These are phyloP conservation scores for Leucophenga montana DNA, from an alignment of 2,888 invertebrate genomes.

Conservation along the genomic window DNA sequence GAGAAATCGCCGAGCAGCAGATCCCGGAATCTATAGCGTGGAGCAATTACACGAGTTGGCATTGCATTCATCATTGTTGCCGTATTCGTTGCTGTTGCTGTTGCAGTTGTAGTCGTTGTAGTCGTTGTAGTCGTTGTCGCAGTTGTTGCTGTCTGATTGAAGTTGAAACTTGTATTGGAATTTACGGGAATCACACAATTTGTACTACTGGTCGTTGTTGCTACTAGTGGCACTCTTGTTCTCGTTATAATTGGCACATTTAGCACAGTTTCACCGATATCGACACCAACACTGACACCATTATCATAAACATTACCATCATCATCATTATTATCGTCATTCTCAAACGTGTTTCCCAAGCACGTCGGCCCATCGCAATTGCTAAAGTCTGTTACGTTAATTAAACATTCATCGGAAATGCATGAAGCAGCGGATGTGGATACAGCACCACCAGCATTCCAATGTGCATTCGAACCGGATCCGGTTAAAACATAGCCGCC, in stretches of 20 bases:
- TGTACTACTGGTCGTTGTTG: constrained; percentile 27
- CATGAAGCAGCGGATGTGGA: not conserved
- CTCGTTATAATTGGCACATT: constrained; percentile 51
- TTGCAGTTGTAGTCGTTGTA: constrained; percentile 38
- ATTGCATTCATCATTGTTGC: constrained; percentile 42
- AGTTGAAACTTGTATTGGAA: constrained; percentile 34
- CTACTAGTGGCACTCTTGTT: constrained; percentile 33
- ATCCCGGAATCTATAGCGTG: constrained; percentile 84
- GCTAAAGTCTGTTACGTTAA: constrained; percentile 67
- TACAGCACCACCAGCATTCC: constrained; percentile 56
- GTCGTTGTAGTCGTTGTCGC: constrained; percentile 40
- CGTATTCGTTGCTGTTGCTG: constrained; percentile 46
- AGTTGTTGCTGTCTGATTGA: constrained; percentile 38
- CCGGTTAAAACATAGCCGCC: constrained; percentile 70
- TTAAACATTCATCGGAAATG: constrained; percentile 64
- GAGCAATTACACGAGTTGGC: constrained; percentile 73
- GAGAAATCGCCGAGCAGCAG: constrained; percentile 85
- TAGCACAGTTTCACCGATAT: constrained; percentile 36
- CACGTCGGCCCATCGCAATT: constrained; percentile 48
- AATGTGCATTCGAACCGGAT: constrained; percentile 58
- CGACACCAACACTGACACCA: too few relatives aligned
- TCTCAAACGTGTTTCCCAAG: constrained; percentile 24
- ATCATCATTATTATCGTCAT: constrained; percentile 32
- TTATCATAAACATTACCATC: constrained; percentile 20
- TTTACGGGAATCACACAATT: constrained; percentile 28